Base-by-base conservation (phyloP, 2,113 vertebrate genomes). In the Catagonus wagneri region DNA sequence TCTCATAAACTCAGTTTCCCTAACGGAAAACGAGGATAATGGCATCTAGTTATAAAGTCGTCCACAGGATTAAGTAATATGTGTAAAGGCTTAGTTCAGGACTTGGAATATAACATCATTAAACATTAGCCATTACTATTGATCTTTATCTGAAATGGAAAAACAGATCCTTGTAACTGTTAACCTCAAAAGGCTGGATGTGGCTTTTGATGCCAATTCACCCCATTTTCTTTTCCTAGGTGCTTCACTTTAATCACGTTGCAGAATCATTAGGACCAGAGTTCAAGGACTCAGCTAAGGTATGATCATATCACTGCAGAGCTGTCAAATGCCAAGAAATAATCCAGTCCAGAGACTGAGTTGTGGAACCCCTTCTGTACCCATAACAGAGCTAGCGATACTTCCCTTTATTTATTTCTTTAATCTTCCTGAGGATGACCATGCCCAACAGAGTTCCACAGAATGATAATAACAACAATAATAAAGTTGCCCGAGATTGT, bases 171-270 rank as follows among this genome's bases (percentile, higher is more conserved):
- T 50, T 87, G 22, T 27, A 72, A 54, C 44, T 76, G 34, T 17
- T n/a, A 66, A 44, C 13, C 14, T 95, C 69, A 32, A 6, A 8
- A 39, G 29, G 56, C 25, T 8, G 0, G 14, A 15, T 4, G 63
- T 65, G 68, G 20, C 75, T 61, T 80, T 65, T 71, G 52, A 66
- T 91, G 39, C 11, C 32, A 39, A 6, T n/a, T 13, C 5, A 74
- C 32, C 19, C 23, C 56, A 69, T 12, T 83, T 93, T 93, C 89
- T 63, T 58, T 52, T 95, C 87, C n/a, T 95, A 98, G 98, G 98
- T 98, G 32, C 98, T 98, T 95, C 98, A 98, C 79, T 98, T 98
- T 74, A 89, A 90, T 88, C 97, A 97, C 44, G 74, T 96, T 92
- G 63, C 58, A 52, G 80, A 50, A 39, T 39, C 83, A 63, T 93